Evolutionary conservation across 2,113 vertebrate species (phyloP).

Genomic region (Amblyornis subalaris): DNA sequence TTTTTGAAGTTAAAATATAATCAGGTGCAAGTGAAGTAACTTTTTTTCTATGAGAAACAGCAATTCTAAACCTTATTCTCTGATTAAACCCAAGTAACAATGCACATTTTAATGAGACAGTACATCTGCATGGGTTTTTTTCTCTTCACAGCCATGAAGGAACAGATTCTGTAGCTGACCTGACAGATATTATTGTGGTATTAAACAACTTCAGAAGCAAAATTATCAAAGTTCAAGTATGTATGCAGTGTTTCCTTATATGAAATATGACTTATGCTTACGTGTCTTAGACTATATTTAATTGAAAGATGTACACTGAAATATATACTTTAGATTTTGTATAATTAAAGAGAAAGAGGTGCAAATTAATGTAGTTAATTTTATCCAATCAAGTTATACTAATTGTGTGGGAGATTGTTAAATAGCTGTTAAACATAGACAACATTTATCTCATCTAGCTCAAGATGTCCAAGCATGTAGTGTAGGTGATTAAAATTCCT

Average conservation of each 20-base stretch:
- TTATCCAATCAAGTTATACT: not conserved
- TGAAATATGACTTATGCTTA: not conserved
- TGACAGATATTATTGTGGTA: conserved; percentile 79
- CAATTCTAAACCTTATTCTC: not conserved
- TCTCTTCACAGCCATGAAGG: conserved; percentile 82
- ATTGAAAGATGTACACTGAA: not conserved
- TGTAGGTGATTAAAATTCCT: not conserved
- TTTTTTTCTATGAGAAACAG: not conserved
- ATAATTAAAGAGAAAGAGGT: not conserved
- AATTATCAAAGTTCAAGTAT: conserved; percentile 91
- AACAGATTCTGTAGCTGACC: conserved; percentile 82
- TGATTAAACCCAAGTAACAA: not conserved
- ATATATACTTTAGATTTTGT: not conserved
- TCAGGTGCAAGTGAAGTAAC: not conserved
- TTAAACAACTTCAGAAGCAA: conserved; percentile 93
- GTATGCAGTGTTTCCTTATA: conserved; percentile 39
- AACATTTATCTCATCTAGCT: not conserved
- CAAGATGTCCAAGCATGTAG: not conserved
- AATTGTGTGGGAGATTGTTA: not conserved
- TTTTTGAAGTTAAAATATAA: not conserved
- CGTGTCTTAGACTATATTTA: not conserved
- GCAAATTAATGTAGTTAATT: not conserved
- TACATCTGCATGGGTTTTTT: not conserved
- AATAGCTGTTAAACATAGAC: not conserved
- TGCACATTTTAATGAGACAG: not conserved